phyloP scores from a whole-genome alignment of 1,140 invertebrate genomes.

The Brachionus angularis region DNA sequence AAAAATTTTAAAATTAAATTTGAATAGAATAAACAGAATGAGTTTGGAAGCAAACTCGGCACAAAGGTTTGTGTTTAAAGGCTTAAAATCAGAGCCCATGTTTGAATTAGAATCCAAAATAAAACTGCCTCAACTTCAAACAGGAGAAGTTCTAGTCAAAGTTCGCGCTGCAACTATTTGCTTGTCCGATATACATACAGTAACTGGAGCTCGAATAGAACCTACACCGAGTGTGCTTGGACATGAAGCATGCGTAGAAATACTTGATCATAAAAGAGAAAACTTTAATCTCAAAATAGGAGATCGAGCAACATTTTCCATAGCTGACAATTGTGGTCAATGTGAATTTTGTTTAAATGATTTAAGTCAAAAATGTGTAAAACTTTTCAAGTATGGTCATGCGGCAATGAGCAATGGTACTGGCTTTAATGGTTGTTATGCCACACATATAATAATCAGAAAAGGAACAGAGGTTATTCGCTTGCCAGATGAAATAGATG shows the following conservation, averaged over 20 bases:
- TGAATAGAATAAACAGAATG: no score
- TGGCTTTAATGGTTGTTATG: conserved; percentile 33
- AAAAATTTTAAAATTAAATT: no score
- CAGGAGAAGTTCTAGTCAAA: conserved; percentile 16
- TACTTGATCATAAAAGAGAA: background rate
- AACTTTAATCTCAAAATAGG: conserved; percentile 3
- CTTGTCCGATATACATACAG: conserved; percentile 24
- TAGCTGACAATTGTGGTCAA: background rate
- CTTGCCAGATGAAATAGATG: conserved; percentile 29
- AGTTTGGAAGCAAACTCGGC: background rate
- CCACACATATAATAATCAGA: conserved; percentile 28
- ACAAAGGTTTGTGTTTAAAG: background rate
- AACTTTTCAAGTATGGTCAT: conserved; percentile 43
- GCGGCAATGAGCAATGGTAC: conserved; percentile 8
- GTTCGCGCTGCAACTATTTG: conserved; percentile 26
- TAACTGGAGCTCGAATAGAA: conserved; percentile 23
- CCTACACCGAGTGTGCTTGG: conserved; percentile 38
- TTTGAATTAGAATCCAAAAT: background rate
- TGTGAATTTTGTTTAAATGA: conserved; percentile 40
- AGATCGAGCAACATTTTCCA: conserved; percentile 38
- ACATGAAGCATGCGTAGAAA: conserved; percentile 38
- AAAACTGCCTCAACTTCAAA: background rate
- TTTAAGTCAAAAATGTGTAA: conserved; percentile 30
- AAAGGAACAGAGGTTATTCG: conserved; percentile 8
- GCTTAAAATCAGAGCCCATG: background rate